A percentile compares a stretch with the other conserved stretches of the same genome.
Evolutionary conservation across 2,888 invertebrate species (phyloP).

Genomic region (Chaitophorus viminalis): DNA sequence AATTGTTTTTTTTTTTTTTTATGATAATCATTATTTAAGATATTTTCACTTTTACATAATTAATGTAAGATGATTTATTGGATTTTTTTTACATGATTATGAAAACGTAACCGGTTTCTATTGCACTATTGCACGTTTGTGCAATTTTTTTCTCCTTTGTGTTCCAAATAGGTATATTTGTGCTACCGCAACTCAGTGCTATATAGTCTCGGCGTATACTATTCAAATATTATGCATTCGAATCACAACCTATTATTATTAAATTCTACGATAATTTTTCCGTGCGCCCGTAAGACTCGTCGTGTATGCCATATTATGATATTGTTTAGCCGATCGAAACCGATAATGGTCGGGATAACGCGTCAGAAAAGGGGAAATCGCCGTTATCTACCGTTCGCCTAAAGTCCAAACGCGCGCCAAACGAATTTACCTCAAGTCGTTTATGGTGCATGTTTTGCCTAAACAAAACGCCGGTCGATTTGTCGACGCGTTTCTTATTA

Average conservation of each 20-base stretch:
- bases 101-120: constrained; percentile 46
- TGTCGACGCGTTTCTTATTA: background rate
- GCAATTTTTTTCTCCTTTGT: background rate
- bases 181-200: background rate
- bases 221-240: too few species aligned
- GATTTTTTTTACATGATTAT: constrained; percentile 27
- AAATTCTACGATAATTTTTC: too few species aligned
- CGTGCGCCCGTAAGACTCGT: too few species aligned
- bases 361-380: background rate
- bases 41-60: constrained; percentile 46
- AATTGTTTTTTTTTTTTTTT: background rate
- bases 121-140: background rate
- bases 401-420: constrained; percentile 19
- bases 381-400: background rate
- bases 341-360: background rate
- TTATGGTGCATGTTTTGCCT: constrained; percentile 56
- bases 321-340: too few species aligned
- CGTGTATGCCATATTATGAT: too few species aligned
- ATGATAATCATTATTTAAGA: background rate
- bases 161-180: background rate
- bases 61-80: constrained; percentile 46
- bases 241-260: too few species aligned
- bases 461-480: constrained; percentile 58
- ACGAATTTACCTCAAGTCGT: constrained; percentile 17
- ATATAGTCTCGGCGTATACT: background rate